Base-by-base conservation (phyloP, 2,888 invertebrate species). In the Coremacera marginata region DNA sequence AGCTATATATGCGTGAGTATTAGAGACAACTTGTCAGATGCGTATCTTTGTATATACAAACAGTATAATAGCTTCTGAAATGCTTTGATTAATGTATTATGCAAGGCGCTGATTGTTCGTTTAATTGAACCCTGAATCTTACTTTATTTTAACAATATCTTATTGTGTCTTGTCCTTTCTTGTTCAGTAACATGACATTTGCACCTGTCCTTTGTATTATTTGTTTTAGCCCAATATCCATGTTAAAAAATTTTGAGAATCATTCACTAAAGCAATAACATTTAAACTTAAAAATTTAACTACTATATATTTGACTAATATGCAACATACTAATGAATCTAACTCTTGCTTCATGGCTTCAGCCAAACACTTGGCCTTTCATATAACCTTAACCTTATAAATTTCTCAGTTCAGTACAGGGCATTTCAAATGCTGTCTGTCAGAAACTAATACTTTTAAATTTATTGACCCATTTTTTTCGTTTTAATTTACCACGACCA, bases 1-100 rank as follows among this genome's bases (percentile, higher is more conserved):
- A 90, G 99, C 99, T 85, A 99, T 99, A 90, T 99, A 99, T 91
- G 97, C 98, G 99, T 99, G 92, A 89, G 89, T 89, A 88, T 88
- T 87, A 52, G 65, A 22, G 52, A 52, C 67, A 67, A 55, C 14
- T 74, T 67, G 25, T 52, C 65, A 22, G 74, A 74, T 68, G 27
- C 27, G 49, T 67, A 74, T 71, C 44, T 72, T 37, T 72, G 72
- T 72, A 72, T 49, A 49, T 70, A 70, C 27, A 9, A 60, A 68
- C 68, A 44, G 22, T 55, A 70, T 25, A 44, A 37, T 72, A 34
- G 44, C 68, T 44, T 25, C 65, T 27, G 44, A 8, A 62, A 62
- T 60, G 72, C 55, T 72, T 72, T 71, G 57, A 71, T 19, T 71
- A 34, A 71, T 34, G 68, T 27, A 22, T 37, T 57, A 19, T 57